phyloP scores from a whole-genome alignment of 2,888 invertebrate genomes.

The Cecidostiba fungosa region DNA sequence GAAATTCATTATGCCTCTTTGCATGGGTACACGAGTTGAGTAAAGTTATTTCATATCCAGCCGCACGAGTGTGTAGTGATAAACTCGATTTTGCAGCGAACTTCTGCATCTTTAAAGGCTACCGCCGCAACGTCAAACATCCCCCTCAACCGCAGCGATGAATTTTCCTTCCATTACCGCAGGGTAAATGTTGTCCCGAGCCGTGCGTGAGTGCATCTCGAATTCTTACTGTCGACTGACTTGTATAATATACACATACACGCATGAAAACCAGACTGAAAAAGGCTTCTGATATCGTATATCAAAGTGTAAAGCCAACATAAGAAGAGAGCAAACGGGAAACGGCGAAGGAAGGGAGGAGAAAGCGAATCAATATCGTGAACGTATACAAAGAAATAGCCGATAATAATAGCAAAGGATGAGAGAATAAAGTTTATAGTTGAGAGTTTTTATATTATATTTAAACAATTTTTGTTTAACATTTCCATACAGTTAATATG shows the following conservation, averaged over 20 bases:
- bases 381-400: not conserved
- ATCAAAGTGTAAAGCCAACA: not conserved
- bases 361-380: no score
- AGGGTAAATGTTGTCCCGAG: slow-evolving; percentile 45
- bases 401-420: not conserved
- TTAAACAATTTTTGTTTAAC: not conserved
- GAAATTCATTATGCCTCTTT: slow-evolving; percentile 6
- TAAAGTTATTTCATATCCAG: slow-evolving; percentile 32
- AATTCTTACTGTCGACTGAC: slow-evolving; percentile 32
- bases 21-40: not conserved
- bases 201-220: slow-evolving; percentile 26
- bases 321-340: not conserved
- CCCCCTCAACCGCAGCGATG: slow-evolving; percentile 15
- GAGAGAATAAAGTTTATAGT: not conserved
- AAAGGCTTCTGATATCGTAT: slow-evolving; percentile 3
- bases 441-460: not conserved
- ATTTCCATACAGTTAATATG: not conserved
- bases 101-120: slow-evolving; percentile 42
- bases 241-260: not conserved
- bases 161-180: slow-evolving; percentile 59
- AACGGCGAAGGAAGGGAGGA: not conserved
- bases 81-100: slow-evolving; percentile 48
- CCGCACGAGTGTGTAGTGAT: not conserved
- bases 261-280: not conserved
- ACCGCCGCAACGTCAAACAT: slow-evolving; percentile 7